Evolutionary conservation across 2,888 invertebrate species (phyloP), one percentile per base, ranked within the genome.

Genomic region (Sipha maydis): DNA sequence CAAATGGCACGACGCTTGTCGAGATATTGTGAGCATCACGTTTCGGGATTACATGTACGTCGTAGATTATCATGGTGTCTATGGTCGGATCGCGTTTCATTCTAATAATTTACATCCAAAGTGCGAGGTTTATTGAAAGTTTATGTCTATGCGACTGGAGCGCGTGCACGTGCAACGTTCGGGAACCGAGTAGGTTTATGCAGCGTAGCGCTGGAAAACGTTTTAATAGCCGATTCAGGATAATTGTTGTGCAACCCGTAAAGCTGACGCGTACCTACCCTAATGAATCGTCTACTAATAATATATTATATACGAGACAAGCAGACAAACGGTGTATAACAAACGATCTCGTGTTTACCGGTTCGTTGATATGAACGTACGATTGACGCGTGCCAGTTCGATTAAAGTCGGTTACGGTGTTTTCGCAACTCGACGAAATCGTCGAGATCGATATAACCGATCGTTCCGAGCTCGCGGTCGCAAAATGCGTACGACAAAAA

Each of bases 281-380:
- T 85, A 85, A 85, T 85, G 78, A 78, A 85, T 85, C 41, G 54
- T 73, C 25, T 25, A 31, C 76, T 61, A 67, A 61, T 61, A 61
- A 28, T 84, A 76, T 84, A 83, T 54, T 83, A 73, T 73, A 34
- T n/a, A 56, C 41, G 54, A 83, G 56, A 83, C 73, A 56, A 83
- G 82, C 69, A 48, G 73, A 83, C 73, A 56, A 31, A 71, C 54
- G 21, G 56, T 73, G 73, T 73, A 61, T 79, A 83, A 83, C 56
- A 83, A 48, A 56, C 73, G 56, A 31, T 48, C 73, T 83, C n/a
- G 54, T 48, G 54, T 73, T 56, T 73, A 54, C 48, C 21, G 19
- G 56, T 78, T 31, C 41, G 28, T 80, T 19, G 25, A 48, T 31
- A 48, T 69, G 28, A 25, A 41, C 41, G 48, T 34, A 31, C n/a